phyloP scores from a whole-genome alignment of 2,888 invertebrate genomes.

The Anoncus sp. region DNA sequence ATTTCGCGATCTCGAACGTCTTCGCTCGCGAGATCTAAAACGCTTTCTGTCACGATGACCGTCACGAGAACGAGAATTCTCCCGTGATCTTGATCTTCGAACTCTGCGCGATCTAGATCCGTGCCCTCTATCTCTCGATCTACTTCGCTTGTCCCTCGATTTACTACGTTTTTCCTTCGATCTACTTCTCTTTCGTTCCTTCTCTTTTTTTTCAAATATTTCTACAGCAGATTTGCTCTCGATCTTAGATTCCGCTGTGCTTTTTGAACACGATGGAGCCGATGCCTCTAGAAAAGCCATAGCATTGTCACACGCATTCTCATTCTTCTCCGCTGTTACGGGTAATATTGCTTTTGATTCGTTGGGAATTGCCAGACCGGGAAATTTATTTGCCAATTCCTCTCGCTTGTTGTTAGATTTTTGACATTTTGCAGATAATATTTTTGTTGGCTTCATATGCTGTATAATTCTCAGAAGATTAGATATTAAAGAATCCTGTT shows the following conservation, averaged over 20 bases:
- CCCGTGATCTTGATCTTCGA: no score
- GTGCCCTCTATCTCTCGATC: slow-evolving; percentile 57
- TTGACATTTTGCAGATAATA: slow-evolving; percentile 67
- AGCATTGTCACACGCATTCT: slow-evolving; percentile 89
- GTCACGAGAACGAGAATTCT: slow-evolving; percentile 72
- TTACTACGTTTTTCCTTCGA: slow-evolving; percentile 66
- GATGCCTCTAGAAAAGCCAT: slow-evolving; percentile 94
- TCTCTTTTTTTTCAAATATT: slow-evolving; percentile 78
- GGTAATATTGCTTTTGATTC: slow-evolving; percentile 84
- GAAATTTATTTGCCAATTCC: slow-evolving; percentile 89
- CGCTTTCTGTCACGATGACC: slow-evolving; percentile 67
- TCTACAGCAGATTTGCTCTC: slow-evolving; percentile 63
- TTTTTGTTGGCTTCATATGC: slow-evolving; percentile 92
- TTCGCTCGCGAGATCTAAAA: no score
- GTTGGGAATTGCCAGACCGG: slow-evolving; percentile 92
- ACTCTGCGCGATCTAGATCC: slow-evolving; percentile 43
- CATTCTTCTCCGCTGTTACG: slow-evolving; percentile 78
- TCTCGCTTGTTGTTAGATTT: slow-evolving; percentile 82
- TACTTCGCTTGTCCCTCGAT: no score
- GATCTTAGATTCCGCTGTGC: slow-evolving; percentile 59
- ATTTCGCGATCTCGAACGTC: no score
- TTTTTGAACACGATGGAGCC: slow-evolving; percentile 86
- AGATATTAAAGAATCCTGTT: slow-evolving; percentile 94
- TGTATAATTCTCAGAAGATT: slow-evolving; percentile 96
- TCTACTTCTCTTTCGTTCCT: slow-evolving; percentile 74